phyloP scores from a whole-genome alignment of 2,888 invertebrate species.

The Polydrusus pterygomalis region DNA sequence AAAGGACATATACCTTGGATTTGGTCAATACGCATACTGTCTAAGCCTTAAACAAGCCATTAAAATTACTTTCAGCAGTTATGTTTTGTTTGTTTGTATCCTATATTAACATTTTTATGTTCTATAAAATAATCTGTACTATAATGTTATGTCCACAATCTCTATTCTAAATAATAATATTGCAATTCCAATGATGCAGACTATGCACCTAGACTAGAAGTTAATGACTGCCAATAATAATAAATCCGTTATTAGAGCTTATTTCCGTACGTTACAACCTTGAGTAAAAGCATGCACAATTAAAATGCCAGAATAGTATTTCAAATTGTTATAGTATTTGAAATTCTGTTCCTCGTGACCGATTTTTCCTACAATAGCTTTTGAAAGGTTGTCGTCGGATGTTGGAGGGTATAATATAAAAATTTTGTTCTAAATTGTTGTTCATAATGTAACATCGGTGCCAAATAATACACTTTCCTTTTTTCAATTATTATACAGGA shows the following conservation, averaged over 20 bases:
- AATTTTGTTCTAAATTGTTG: neutral
- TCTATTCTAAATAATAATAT: slow-evolving; percentile 2
- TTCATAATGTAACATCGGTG: too few relatives aligned
- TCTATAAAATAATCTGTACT: neutral
- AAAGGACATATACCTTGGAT: too few relatives aligned
- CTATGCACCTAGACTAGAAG: slow-evolving; percentile 21
- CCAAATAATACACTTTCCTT: too few relatives aligned
- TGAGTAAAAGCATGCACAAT: slow-evolving; percentile 31
- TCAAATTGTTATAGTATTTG: slow-evolving; percentile 10
- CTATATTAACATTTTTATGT: neutral
- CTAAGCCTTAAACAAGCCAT: too few relatives aligned
- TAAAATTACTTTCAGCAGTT: too few relatives aligned
- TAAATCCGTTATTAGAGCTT: slow-evolving; percentile 29
- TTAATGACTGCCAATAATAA: slow-evolving; percentile 18
- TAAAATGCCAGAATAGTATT: slow-evolving; percentile 4
- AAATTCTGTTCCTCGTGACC: slow-evolving; percentile 17
- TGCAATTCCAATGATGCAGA: neutral
- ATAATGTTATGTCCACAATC: neutral
- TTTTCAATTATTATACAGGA: too few relatives aligned
- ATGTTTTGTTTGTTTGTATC: neutral
- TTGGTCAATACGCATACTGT: too few relatives aligned
- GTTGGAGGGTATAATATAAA: neutral
- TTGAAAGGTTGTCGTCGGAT: neutral
- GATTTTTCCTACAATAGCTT: slow-evolving; percentile 10
- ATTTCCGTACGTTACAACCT: slow-evolving; percentile 39